Percentiles rank a stretch among this genome's conserved stretches.
Conservation (phyloP, 2,113 vertebrate genomes). For the Bubo blakistoni region DNA sequence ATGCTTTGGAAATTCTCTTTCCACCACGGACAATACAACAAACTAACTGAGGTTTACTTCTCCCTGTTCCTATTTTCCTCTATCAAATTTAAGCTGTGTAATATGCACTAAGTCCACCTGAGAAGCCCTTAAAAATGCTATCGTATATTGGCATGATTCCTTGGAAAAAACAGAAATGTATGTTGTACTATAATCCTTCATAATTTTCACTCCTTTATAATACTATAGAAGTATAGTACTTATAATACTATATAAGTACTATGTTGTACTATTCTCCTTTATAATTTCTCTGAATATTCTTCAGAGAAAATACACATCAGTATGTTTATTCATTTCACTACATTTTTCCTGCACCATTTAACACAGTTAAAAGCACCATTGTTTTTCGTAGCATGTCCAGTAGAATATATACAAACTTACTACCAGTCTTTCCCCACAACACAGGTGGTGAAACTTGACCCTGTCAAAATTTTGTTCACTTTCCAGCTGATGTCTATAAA, state of each 20-base stretch:
- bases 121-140: background rate
- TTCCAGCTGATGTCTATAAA: background rate
- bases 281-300: background rate
- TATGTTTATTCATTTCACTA: background rate
- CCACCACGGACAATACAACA: background rate
- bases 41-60: background rate
- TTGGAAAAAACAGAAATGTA: background rate
- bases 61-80: background rate
- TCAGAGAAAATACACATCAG: background rate
- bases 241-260: no score
- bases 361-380: background rate
- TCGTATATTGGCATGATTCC: background rate
- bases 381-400: background rate
- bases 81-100: background rate
- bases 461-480: background rate
- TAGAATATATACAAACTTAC: background rate
- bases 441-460: background rate
- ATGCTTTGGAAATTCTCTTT: background rate
- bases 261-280: background rate
- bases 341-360: background rate
- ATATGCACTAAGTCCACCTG: background rate
- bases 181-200: background rate
- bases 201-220: background rate
- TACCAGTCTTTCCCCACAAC: background rate
- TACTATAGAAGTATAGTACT: background rate